phyloP scores from a whole-genome alignment of 2,797 vertebrate genomes.

The Ctenopoma multispine region DNA sequence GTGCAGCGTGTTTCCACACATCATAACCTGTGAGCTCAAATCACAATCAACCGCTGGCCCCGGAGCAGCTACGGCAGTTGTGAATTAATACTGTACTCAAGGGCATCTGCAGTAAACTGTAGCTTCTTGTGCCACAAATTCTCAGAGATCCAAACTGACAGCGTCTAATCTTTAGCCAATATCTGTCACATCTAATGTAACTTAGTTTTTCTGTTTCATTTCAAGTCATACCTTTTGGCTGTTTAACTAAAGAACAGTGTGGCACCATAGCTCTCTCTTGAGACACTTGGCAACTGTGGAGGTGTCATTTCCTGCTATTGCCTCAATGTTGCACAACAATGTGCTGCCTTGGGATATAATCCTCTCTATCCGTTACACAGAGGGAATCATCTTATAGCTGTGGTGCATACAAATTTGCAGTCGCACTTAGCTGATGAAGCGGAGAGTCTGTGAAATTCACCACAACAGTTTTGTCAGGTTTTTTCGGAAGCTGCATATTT shows the following conservation, averaged over 20 bases:
- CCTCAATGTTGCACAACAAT: slow-evolving; percentile 73
- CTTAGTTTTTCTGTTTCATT: slow-evolving; percentile 14
- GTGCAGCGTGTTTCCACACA: not conserved
- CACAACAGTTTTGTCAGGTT: slow-evolving; percentile 23
- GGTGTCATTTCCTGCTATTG: slow-evolving; percentile 66
- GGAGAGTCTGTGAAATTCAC: slow-evolving; percentile 44
- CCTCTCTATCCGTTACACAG: slow-evolving; percentile 62
- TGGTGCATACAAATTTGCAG: slow-evolving; percentile 34
- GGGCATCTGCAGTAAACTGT: not conserved
- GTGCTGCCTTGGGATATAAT: slow-evolving; percentile 65
- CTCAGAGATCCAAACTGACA: slow-evolving; percentile 17
- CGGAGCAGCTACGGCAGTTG: not conserved
- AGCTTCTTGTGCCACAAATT: slow-evolving; percentile 2
- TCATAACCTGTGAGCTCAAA: not conserved
- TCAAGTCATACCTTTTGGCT: slow-evolving; percentile 46
- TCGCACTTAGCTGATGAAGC: slow-evolving; percentile 39
- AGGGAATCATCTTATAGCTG: slow-evolving; percentile 50
- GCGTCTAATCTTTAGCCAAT: slow-evolving; percentile 27
- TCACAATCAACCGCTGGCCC: not conserved
- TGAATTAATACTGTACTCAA: slow-evolving; percentile 5
- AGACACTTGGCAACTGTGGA: slow-evolving; percentile 55
- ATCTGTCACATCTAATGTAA: slow-evolving; percentile 24
- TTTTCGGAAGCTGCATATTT: slow-evolving; percentile 26
- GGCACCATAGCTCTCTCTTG: slow-evolving; percentile 32
- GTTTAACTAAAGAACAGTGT: slow-evolving; percentile 35